A percentile compares a stretch with the other conserved stretches of the same genome.
These are phyloP conservation scores for Dryoscopus gambensis DNA, from an alignment of 2,113 vertebrate genomes.

Conservation along the genomic window DNA sequence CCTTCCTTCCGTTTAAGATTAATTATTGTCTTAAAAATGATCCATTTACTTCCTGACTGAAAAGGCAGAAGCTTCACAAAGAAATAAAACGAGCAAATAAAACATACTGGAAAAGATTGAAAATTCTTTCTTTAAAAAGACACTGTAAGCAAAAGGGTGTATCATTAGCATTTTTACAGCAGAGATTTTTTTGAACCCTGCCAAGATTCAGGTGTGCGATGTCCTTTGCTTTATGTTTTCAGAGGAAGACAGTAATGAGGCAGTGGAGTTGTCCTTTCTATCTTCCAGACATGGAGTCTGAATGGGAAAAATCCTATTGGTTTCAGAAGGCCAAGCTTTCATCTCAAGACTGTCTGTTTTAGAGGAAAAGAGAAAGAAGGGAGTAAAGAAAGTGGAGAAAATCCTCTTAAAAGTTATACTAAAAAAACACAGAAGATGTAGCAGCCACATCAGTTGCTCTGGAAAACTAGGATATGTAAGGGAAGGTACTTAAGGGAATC, in stretches of 20 bases:
- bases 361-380: not conserved
- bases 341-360: not conserved
- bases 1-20: not conserved
- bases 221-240: not conserved
- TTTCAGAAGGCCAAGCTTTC: conserved; percentile 4
- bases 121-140: conserved; percentile 5
- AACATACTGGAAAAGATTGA: not conserved
- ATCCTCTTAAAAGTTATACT: not conserved
- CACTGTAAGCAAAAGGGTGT: not conserved
- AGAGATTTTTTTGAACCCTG: conserved; percentile 2
- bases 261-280: not conserved
- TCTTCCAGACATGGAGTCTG: not conserved
- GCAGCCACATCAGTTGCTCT: not conserved
- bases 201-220: not conserved
- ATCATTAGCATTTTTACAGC: not conserved
- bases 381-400: not conserved
- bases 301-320: not conserved
- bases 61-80: not conserved
- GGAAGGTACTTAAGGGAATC: not conserved
- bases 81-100: conserved; percentile 6
- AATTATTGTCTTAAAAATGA: not conserved
- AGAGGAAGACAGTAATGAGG: not conserved
- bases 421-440: not conserved
- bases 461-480: not conserved
- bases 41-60: not conserved